Evolutionary conservation across 2,888 invertebrate genomes (phyloP), one percentile per base, ranked within the genome.

Genomic region (Autographa pulchrina): DNA sequence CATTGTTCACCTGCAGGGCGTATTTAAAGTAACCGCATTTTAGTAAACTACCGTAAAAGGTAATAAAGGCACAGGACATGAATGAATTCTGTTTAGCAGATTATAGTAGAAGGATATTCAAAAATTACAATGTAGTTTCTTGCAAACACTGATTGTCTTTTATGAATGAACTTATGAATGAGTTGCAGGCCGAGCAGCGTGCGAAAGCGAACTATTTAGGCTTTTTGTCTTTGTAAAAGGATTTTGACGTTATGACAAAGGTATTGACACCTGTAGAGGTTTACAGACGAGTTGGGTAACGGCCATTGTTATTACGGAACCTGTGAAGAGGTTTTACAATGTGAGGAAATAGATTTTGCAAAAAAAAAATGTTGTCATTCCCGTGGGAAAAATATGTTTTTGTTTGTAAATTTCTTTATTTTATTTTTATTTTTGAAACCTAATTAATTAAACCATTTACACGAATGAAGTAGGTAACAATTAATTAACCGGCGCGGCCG

Each of bases 191-290:
- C 2, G 25, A 3, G 25, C 25, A 74, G 59, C 74, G 74, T 79
- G 82, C 70, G 81, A 74, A 69, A 72, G 71, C 67, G 56, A 73
- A 75, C 62, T 68, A 73, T 77, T 61, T 52, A 72, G 48, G 56
- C 75, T 74, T 74, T 74, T 75, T 75, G 48, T 77, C 48, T 70
- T 60, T 69, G 5, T 16, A 68, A 68, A 77, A 73, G 65, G 65
- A 61, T 69, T 76, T 78, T 74, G 77, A 62, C 69, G 76, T 75
- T 75, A 66, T 70, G 71, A 83, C 73, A 82, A 82, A 74, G 72
- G 73, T 73, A 74, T 78, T 80, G 77, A 74, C 81, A 82, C 83
- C 83, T 82, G 82, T 82, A 75, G 72, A 74, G 77, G 66, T 78
- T 74, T 79, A 77, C 77, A 77, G 75, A 71, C 70, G 69, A 70